Conservation (phyloP, 2,888 invertebrate genomes). For the Ennomos erosarius region DNA sequence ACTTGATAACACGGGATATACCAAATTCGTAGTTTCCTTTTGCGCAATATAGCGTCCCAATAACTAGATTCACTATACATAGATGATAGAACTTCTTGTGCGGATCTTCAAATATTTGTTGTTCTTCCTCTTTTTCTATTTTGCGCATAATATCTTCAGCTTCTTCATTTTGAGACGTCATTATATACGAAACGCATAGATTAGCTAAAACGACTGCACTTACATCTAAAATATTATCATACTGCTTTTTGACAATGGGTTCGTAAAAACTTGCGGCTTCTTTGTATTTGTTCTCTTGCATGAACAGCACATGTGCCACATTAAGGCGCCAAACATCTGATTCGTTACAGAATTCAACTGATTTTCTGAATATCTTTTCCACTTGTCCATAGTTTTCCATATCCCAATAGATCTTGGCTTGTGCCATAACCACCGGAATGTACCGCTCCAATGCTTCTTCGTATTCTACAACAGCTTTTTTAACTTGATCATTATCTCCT, state of each 20-base stretch:
- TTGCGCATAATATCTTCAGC: slow-evolving; percentile 99
- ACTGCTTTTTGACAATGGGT: slow-evolving; percentile 97
- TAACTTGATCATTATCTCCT: slow-evolving; percentile 94
- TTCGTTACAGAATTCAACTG: slow-evolving; percentile 99
- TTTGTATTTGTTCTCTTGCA: slow-evolving; percentile 99
- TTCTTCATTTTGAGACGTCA: slow-evolving; percentile 99
- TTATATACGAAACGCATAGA: slow-evolving; percentile 99
- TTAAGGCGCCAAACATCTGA: slow-evolving; percentile 99
- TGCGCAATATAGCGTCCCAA: slow-evolving; percentile 98
- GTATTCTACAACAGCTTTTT: slow-evolving; percentile 95
- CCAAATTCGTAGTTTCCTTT: slow-evolving; percentile 99
- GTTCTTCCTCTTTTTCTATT: slow-evolving; percentile 99
- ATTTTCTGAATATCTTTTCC: slow-evolving; percentile 98
- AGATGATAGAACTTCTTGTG: slow-evolving; percentile 97
- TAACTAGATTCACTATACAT: slow-evolving; percentile 99
- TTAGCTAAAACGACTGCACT: slow-evolving; percentile 99
- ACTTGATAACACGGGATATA: slow-evolving; percentile 98
- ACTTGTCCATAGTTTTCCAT: slow-evolving; percentile 97
- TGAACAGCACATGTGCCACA: slow-evolving; percentile 99
- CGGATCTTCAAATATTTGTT: slow-evolving; percentile 95
- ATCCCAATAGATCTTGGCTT: slow-evolving; percentile 99
- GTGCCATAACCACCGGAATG: slow-evolving; percentile 99
- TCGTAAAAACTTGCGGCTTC: slow-evolving; percentile 99
- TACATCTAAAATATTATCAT: slow-evolving; percentile 96
- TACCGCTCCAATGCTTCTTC: slow-evolving; percentile 96